Evolutionary conservation across 2,888 invertebrate genomes (phyloP), one percentile per base, ranked within the genome.

Genomic region (Drosophila melanosoma): DNA sequence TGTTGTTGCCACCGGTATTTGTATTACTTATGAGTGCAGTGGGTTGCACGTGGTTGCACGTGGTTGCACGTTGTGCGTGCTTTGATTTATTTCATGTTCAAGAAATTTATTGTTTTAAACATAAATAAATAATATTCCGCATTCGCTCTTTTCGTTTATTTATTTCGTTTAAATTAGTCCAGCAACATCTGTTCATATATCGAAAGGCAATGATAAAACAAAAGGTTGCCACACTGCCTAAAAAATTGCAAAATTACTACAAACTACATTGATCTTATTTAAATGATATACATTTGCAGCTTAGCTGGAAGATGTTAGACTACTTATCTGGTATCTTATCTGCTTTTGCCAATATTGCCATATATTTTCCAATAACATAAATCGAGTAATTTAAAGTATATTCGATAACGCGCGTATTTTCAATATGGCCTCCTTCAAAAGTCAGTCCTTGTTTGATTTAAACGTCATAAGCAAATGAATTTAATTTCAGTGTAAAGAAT

Each of bases 1-100:
- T 1, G 15, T 45, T 15, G 8, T 3, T 23, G 8, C 3, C 4
- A 8, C 23, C 15, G 23, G 23, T 45, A 15, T 15, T 40, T 40
- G 11, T 40, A 5, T 38, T 20, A 20, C 12, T 45, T 45, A 45
- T 15, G 15, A 45, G 12, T 45, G 15, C 17, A n/a, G n/a, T 10
- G n/a, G n/a, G n/a, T 40, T 40, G n/a, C 40, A 40, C 40, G 40
- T 40, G 7, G n/a, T 40, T 40, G n/a, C 40, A 40, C 40, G 40
- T n/a, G 7, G 20, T 23, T 29, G 29, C 29, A 45, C 12, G 12
- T 15, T 23, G 20, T 15, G 20, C 7, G 3, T 45, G 12, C 23
- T 45, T 45, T 7, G 3, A 23, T 15, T 23, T 45, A 45, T 3
- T 20, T 15, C 15, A 6, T 23, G 12, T 23, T 3, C 3, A 23